Evolutionary conservation across 2,113 vertebrate genomes (phyloP).

Genomic region (Larimichthys polyactis): DNA sequence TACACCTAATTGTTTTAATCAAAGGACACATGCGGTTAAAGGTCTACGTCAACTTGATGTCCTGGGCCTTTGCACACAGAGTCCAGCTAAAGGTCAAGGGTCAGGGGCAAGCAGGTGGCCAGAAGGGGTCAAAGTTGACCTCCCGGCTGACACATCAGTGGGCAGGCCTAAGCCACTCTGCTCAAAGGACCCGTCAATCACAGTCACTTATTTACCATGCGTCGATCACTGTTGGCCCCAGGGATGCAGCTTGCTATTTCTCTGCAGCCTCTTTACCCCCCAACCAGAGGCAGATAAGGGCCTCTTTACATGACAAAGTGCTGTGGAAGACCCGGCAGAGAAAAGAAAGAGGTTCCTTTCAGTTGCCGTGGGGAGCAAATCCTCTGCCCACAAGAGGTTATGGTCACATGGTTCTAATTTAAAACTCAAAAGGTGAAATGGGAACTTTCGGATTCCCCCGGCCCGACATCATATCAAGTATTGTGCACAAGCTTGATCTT

Average conservation of each 20-base stretch:
- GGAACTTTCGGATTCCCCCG: constrained; percentile 38
- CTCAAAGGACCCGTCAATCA: constrained; percentile 84
- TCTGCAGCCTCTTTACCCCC: constrained; percentile 67
- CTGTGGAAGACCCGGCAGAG: constrained; percentile 66
- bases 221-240: constrained; percentile 64
- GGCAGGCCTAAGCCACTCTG: constrained; percentile 60
- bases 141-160: constrained; percentile 70
- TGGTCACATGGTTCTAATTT: constrained; percentile 73
- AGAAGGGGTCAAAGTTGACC: constrained; percentile 76
- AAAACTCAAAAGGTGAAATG: constrained; percentile 68
- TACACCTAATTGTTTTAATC: not conserved
- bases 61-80: constrained; percentile 20
- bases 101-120: constrained; percentile 80
- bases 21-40: constrained; percentile 11
- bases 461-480: constrained; percentile 23
- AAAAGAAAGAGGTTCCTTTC: constrained; percentile 74
- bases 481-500: not conserved
- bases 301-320: constrained; percentile 87
- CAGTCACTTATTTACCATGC: constrained; percentile 74
- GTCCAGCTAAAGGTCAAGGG: constrained; percentile 71
- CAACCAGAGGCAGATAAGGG: constrained; percentile 74
- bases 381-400: constrained; percentile 61
- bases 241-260: constrained; percentile 66
- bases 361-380: constrained; percentile 69
- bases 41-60: not conserved